Evolutionary conservation across 2,113 vertebrate species (phyloP).

Genomic region (Seriola quinqueradiata): DNA sequence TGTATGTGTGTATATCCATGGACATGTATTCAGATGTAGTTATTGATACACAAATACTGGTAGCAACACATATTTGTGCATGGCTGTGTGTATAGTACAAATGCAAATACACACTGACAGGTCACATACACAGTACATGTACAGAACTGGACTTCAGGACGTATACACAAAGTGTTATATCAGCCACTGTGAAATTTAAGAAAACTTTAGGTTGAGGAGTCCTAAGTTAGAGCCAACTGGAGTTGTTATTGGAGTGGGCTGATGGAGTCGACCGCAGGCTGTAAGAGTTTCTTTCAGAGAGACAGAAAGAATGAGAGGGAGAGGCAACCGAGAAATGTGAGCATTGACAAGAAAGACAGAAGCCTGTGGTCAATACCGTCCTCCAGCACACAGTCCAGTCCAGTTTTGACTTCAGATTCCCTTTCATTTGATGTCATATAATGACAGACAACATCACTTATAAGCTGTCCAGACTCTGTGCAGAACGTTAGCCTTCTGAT

Average conservation of each 20-base stretch:
- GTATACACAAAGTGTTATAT: neutral
- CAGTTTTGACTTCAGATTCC: slow-evolving; percentile 27
- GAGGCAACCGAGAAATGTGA: slow-evolving; percentile 29
- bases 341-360: slow-evolving; percentile 29
- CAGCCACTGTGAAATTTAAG: slow-evolving; percentile 17
- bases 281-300: slow-evolving; percentile 27
- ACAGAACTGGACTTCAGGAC: neutral
- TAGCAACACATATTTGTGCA: neutral
- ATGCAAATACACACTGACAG: neutral
- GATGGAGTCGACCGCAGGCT: slow-evolving; percentile 25
- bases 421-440: slow-evolving; percentile 19
- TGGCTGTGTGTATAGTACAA: neutral
- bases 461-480: slow-evolving; percentile 10
- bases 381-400: slow-evolving; percentile 12
- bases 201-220: slow-evolving; percentile 18
- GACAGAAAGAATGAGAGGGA: neutral
- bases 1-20: neutral
- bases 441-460: slow-evolving; percentile 39
- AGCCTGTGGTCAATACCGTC: slow-evolving; percentile 17
- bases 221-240: neutral
- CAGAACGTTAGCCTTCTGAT: slow-evolving; percentile 7
- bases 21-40: neutral
- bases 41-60: neutral
- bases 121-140: neutral
- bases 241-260: slow-evolving; percentile 43